These are phyloP conservation scores for Plagiodera versicolora DNA, from an alignment of 2,888 invertebrate genomes.

Conservation along the genomic window DNA sequence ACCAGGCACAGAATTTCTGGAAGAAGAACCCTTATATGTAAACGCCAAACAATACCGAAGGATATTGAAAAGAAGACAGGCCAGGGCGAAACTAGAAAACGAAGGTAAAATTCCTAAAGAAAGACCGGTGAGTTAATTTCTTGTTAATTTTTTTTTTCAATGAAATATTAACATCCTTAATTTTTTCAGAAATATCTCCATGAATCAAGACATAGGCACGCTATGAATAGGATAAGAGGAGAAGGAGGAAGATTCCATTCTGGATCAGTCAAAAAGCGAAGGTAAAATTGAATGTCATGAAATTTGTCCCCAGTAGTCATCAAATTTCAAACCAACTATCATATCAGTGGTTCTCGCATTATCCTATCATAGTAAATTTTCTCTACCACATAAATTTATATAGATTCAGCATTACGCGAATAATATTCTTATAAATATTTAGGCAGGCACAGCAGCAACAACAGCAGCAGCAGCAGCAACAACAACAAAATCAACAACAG, in stretches of 20 bases:
- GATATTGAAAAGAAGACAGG: conserved; percentile 91
- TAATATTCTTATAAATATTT: conserved; percentile 42
- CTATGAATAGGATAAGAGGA: conserved; percentile 95
- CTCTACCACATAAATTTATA: too few relatives aligned
- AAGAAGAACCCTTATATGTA: conserved; percentile 96
- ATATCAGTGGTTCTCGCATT: too few relatives aligned
- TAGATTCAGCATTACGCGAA: too few relatives aligned
- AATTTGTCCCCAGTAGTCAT: too few relatives aligned
- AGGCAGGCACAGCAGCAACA: conserved; percentile 40
- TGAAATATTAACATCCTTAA: too few relatives aligned
- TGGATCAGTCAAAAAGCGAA: conserved; percentile 57
- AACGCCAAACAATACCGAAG: conserved; percentile 98
- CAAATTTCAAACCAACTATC: too few relatives aligned
- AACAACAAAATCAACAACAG: conserved; percentile 43
- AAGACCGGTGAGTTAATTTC: conserved; percentile 68
- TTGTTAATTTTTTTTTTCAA: too few relatives aligned
- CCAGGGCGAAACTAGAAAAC: conserved; percentile 92
- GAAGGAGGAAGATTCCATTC: conserved; percentile 96
- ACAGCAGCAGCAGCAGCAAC: too few relatives aligned
- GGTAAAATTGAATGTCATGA: too few relatives aligned
- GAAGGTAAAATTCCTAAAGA: conserved; percentile 96
- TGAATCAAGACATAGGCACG: conserved; percentile 94
- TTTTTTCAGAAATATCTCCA: conserved; percentile 91
- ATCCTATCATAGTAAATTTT: too few relatives aligned
- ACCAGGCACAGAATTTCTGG: conserved; percentile 67